Conservation (phyloP, 2,888 invertebrate species). For the Vandiemenella viatica region DNA sequence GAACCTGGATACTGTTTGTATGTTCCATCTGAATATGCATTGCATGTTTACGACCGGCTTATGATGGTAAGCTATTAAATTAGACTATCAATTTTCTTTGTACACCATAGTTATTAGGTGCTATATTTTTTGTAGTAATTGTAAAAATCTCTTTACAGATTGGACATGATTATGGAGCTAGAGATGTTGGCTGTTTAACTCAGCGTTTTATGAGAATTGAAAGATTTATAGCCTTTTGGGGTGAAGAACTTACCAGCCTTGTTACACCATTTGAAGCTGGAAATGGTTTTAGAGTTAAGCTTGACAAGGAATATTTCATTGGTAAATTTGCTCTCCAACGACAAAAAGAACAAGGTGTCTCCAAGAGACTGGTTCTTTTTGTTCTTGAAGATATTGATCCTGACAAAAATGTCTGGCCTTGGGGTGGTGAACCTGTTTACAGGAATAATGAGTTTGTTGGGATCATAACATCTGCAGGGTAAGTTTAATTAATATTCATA, state of each 20-base stretch:
- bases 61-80: constrained; percentile 32
- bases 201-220: constrained; percentile 51
- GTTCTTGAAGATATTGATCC: constrained; percentile 43
- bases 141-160: constrained; percentile 28
- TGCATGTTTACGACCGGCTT: constrained; percentile 54
- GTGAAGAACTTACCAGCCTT: constrained; percentile 45
- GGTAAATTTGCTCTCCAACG: constrained; percentile 45
- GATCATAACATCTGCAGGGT: constrained; percentile 48
- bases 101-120: no score
- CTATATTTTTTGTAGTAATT: no score
- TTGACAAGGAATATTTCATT: constrained; percentile 41
- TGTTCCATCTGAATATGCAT: constrained; percentile 55
- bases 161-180: constrained; percentile 48
- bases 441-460: constrained; percentile 49
- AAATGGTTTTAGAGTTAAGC: constrained; percentile 40
- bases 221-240: constrained; percentile 58
- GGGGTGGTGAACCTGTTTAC: constrained; percentile 54
- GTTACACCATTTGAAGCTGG: constrained; percentile 50
- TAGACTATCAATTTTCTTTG: no score
- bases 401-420: constrained; percentile 49
- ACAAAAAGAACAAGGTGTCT: constrained; percentile 44
- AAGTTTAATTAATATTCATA: no score
- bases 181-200: constrained; percentile 51
- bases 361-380: constrained; percentile 45
- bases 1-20: constrained; percentile 55